Base-by-base conservation (phyloP, 2,888 invertebrate genomes). In the Mamestra brassicae region DNA sequence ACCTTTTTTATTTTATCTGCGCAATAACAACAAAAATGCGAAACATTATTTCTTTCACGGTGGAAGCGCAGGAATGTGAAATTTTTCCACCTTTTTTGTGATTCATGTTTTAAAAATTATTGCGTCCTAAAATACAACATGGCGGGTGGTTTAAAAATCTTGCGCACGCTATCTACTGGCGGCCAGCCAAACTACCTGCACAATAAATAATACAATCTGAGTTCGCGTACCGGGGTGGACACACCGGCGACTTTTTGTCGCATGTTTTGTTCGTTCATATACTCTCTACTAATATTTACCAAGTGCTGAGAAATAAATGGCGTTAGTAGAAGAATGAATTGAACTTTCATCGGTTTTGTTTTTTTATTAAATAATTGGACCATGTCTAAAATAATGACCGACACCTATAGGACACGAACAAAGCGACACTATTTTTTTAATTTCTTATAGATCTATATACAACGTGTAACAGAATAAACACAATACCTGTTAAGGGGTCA, bases 101-200 rank as follows among this genome's bases (percentile, higher is more conserved):
- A 93, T 94, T 94, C 93, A 93, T 93, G 92, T 94, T 95, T 92
- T 91, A 81, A 92, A 94, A 95, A 94, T 95, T 94, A 95, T 92
- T 89, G 92, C 92, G 85, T 89, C 90, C 93, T 93, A 93, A 95
- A 95, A 94, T 94, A 94, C 92, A 90, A 87, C 90, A 90, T 88
- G 87, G 90, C 81, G 87, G 90, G 89, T 89, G 93, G 90, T 86
- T 95, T 94, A 93, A 95, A 95, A 94, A 94, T 95, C 95, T 95
- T 95, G 90, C 88, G 85, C 88, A 87, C 91, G 93, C 93, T 95
- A 96, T 95, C 95, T 93, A 81, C 92, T 96, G 96, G 96, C 93
- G 88, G 84, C 74, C 74, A 84, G 91, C 96, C 96, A 96, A 95
- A 96, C 95, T 96, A 96, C 96, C 96, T 96, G 96, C 91, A 84